Conservation (phyloP, 2,888 invertebrate species). For the Odontocerum albicorne region DNA sequence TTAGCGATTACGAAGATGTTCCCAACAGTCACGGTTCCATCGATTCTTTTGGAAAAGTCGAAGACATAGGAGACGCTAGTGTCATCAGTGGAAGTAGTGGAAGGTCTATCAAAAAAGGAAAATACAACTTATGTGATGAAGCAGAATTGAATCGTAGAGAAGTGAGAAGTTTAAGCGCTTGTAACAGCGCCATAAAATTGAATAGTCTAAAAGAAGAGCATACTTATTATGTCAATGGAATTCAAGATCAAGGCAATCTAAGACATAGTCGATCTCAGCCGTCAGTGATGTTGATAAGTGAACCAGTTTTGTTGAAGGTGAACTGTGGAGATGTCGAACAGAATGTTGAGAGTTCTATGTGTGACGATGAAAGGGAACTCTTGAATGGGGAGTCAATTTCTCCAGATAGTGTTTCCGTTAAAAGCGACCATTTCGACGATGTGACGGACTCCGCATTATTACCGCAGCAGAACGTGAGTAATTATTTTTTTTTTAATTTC, state of each 20-base stretch:
- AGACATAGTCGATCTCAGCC: constrained; percentile 35
- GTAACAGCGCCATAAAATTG: constrained; percentile 30
- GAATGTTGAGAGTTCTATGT: constrained; percentile 9
- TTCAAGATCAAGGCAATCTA: neutral
- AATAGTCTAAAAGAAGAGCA: constrained; percentile 19
- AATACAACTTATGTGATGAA: constrained; percentile 6
- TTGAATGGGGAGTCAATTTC: constrained; percentile 22
- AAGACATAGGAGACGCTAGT: constrained; percentile 20
- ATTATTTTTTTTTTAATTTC: no score
- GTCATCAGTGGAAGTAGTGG: constrained; percentile 27
- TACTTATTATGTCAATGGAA: constrained; percentile 11
- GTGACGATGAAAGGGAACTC: constrained; percentile 16
- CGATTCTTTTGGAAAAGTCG: constrained; percentile 30
- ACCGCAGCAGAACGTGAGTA: constrained; percentile 14
- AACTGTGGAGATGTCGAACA: constrained; percentile 22
- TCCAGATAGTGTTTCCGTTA: constrained; percentile 24
- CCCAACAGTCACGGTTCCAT: constrained; percentile 23
- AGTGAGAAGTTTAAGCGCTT: constrained; percentile 28
- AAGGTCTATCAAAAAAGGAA: neutral
- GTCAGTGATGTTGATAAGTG: constrained; percentile 29
- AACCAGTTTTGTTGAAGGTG: constrained; percentile 29
- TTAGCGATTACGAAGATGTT: constrained; percentile 35
- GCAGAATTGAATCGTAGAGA: constrained; percentile 15
- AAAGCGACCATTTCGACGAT: constrained; percentile 24
- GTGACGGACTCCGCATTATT: constrained; percentile 8